Base-by-base conservation (phyloP, 2,888 invertebrate species). In the Gymnocheta viridis region DNA sequence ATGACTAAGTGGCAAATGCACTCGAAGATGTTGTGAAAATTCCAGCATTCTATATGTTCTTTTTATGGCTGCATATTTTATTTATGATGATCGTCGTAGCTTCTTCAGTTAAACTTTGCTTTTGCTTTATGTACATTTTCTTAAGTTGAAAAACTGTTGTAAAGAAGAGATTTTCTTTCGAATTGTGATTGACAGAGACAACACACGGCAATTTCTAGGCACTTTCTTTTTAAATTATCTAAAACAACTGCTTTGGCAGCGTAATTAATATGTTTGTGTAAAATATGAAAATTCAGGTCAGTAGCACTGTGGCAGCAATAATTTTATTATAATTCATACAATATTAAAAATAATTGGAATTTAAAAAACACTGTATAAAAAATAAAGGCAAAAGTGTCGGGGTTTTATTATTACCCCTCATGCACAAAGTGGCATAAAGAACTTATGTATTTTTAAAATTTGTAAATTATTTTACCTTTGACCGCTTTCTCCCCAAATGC, bases 1-100 rank as follows among this genome's bases (percentile, higher is more conserved):
- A 64, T 64, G 54, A n/a, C n/a, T 32, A 47, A 69, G 67, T 56
- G 29, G 64, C 41, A 24, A 64, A 22, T 35, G 47, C 47, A 27
- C 9, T 60, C 19, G 4, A 54, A 62, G 35, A 77, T 70, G 79
- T 41, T 82, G 79, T 76, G 76, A 83, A 83, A 79, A 66, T 41
- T 41, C 38, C 64, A 69, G n/a, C 38, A 56, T 73, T 73, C 69
- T 70, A 49, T 27, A 27, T 66, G 1, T 47, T 38, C 2, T 22
- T 62, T 62, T 62, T 35, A 17, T 69, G 27, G 44, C 7, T 38
- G 4, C 24, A 9, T 14, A 56, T 41, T 54, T 27, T 10, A 9
- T 70, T 41, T 5, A 41, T 27, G 24, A 4, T 32, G 32, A 4
- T 32, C 32, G 32, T 32, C n/a, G n/a, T 12, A 22, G 41, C n/a